A percentile compares a stretch with the other conserved stretches of the same genome.
These are phyloP conservation scores for Sthenelais limicola DNA, from an alignment of 2,888 invertebrate species.

Conservation along the genomic window DNA sequence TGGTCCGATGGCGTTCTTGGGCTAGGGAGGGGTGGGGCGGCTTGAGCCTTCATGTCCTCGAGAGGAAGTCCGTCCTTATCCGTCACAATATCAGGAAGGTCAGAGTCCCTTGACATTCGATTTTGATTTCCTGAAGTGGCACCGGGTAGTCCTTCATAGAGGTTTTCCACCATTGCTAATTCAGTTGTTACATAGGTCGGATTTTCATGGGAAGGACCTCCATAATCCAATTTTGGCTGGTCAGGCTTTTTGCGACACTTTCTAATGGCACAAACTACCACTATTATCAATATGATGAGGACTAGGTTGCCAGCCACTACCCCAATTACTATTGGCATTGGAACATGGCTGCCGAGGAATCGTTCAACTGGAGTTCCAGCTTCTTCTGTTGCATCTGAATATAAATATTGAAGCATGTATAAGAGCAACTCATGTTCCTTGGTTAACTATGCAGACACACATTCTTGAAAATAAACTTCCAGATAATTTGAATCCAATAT, in stretches of 20 bases:
- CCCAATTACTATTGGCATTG: conserved; percentile 17
- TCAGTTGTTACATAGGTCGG: conserved; percentile 30
- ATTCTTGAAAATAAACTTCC: no score
- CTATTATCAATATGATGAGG: neutral
- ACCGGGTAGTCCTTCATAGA: conserved; percentile 17
- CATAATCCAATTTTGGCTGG: neutral
- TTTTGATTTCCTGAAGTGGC: neutral
- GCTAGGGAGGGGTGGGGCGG: neutral
- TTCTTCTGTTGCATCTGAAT: neutral
- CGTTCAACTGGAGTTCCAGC: neutral
- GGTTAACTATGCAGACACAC: neutral
- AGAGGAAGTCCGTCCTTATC: neutral
- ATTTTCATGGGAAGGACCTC: conserved; percentile 16
- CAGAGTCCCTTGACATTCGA: conserved; percentile 18
- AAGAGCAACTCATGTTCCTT: neutral
- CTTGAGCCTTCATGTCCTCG: neutral
- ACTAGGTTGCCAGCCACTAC: neutral
- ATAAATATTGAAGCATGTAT: neutral
- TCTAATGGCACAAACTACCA: neutral
- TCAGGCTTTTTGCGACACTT: neutral
- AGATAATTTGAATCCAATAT: no score
- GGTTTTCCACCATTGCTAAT: neutral
- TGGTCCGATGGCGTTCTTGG: neutral
- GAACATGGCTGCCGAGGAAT: neutral
- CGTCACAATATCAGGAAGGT: conserved; percentile 34